phyloP scores from a whole-genome alignment of 2,113 vertebrate species.

The Nestor notabilis region DNA sequence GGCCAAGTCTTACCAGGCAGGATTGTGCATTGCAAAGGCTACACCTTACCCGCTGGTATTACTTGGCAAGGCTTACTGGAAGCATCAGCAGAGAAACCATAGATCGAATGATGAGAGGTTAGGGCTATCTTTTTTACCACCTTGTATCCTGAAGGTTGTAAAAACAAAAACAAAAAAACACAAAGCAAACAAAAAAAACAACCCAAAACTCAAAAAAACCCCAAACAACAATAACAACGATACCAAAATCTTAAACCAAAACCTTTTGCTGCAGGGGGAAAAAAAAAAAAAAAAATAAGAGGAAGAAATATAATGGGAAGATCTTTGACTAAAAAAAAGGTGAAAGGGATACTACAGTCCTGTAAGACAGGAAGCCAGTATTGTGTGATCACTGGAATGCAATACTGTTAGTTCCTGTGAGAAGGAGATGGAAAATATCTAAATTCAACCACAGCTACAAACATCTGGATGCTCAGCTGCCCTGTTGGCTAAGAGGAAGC shows the following conservation, averaged over 20 bases:
- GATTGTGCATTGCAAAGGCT: background rate
- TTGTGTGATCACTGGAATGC: conserved; percentile 23
- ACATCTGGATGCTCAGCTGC: conserved; percentile 54
- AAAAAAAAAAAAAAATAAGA: no score
- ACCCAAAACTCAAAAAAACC: background rate
- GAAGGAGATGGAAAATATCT: conserved; percentile 36
- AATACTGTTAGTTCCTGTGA: conserved; percentile 46
- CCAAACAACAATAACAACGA: background rate
- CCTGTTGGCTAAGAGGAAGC: conserved; percentile 38
- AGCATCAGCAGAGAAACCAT: background rate
- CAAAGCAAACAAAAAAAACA: background rate
- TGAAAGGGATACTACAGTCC: background rate
- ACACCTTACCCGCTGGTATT: background rate
- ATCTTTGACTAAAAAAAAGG: conserved; percentile 3
- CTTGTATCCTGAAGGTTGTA: background rate
- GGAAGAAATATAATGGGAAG: background rate
- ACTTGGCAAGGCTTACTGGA: background rate
- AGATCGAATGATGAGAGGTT: background rate
- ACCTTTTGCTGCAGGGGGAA: background rate
- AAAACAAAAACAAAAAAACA: no score
- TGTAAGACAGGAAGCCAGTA: conserved; percentile 36
- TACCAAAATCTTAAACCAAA: background rate
- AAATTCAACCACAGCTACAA: conserved; percentile 48
- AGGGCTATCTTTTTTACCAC: background rate
- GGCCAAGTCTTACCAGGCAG: background rate